Evolutionary conservation across 64 coral and sea anemone genomes (phyloP).

Genomic region (Actinia equina): DNA sequence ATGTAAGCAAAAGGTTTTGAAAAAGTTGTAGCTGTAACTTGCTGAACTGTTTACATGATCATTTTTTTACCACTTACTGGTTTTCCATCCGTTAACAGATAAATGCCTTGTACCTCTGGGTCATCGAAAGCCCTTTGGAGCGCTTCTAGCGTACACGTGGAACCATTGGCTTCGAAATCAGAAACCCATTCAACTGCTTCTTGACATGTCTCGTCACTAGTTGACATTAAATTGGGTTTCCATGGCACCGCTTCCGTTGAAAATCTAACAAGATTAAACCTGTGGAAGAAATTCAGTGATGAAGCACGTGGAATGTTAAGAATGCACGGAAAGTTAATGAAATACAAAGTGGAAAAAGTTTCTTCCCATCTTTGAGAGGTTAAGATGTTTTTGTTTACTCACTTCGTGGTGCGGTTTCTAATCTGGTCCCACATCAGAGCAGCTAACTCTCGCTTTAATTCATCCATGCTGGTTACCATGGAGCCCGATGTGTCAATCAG

Average conservation of each 20-base stretch:
- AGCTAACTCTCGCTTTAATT: constrained; percentile 81
- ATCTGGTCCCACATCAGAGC: constrained; percentile 97
- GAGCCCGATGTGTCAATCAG: constrained; percentile 94
- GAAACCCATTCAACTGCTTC: constrained; percentile 94
- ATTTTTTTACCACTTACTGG: constrained; percentile 25
- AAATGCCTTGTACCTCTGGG: constrained; percentile 50
- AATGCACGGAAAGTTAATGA: background rate
- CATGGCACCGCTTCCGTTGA: constrained; percentile 82
- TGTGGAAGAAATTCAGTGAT: background rate
- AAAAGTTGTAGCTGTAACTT: too few relatives aligned
- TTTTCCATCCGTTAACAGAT: constrained; percentile 67
- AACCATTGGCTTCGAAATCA: constrained; percentile 79
- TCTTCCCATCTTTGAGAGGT: too few relatives aligned
- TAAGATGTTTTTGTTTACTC: background rate
- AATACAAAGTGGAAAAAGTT: background rate
- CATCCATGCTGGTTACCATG: constrained; percentile 95
- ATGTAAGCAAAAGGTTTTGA: too few relatives aligned
- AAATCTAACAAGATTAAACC: constrained; percentile 88
- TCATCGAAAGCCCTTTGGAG: constrained; percentile 74
- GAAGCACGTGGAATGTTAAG: background rate
- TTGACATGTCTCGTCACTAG: constrained; percentile 79
- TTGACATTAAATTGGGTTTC: constrained; percentile 51
- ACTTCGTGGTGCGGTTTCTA: constrained; percentile 72
- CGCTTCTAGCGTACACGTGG: constrained; percentile 78
- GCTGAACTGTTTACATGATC: background rate